A percentile compares a stretch with the other conserved stretches of the same genome.
Conservation (phyloP, 2,888 invertebrate species). For the Xestia c-nigrum region DNA sequence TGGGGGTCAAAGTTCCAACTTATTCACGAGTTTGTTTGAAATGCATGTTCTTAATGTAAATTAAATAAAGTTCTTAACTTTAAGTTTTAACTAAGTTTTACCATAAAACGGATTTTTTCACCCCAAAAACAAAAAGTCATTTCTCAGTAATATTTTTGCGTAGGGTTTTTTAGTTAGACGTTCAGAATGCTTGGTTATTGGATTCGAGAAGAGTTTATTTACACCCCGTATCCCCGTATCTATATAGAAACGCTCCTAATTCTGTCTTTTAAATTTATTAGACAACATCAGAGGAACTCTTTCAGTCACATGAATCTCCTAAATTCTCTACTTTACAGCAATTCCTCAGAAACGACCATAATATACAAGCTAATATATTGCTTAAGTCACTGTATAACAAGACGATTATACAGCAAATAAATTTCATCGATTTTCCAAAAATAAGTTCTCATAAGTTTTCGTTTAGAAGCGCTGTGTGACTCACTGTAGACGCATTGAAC, state of each 20-base stretch:
- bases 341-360: slow-evolving; percentile 1
- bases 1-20: too few relatives aligned
- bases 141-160: too few relatives aligned
- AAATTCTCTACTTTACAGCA: slow-evolving; percentile 7
- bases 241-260: not conserved
- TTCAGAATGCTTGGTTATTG: too few relatives aligned
- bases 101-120: too few relatives aligned
- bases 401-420: slow-evolving; percentile 49
- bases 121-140: too few relatives aligned
- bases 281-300: not conserved
- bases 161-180: too few relatives aligned
- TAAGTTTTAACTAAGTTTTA: too few relatives aligned
- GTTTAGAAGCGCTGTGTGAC: slow-evolving; percentile 61
- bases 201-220: too few relatives aligned
- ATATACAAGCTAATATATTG: slow-evolving; percentile 26
- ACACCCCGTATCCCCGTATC: too few relatives aligned
- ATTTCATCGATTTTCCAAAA: slow-evolving; percentile 56
- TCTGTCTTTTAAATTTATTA: not conserved
- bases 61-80: too few relatives aligned
- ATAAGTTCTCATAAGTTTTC: slow-evolving; percentile 44
- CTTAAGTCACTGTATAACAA: slow-evolving; percentile 21
- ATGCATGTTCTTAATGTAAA: too few relatives aligned
- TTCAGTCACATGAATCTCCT: not conserved
- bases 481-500: slow-evolving; percentile 65
- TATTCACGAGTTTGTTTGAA: too few relatives aligned